phyloP scores from a whole-genome alignment of 1,140 invertebrate genomes.

The Argopecten irradians region DNA sequence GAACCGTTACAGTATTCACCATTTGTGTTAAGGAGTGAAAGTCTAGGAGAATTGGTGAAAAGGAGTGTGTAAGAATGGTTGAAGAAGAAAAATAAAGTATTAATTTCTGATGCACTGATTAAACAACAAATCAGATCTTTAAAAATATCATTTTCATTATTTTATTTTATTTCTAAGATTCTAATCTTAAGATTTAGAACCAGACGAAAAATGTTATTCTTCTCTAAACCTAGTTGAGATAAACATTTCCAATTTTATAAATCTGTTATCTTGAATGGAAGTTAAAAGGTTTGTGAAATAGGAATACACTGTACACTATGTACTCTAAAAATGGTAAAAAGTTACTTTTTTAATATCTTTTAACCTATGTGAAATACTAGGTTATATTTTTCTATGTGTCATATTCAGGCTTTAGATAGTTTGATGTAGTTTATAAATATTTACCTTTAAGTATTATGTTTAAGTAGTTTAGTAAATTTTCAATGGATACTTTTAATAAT shows the following conservation, averaged over 20 bases:
- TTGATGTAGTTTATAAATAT: too few relatives aligned
- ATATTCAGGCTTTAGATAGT: too few relatives aligned
- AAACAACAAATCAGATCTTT: background rate
- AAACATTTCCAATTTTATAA: background rate
- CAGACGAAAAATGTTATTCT: background rate
- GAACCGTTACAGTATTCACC: background rate
- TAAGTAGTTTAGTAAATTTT: background rate
- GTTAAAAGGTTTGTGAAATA: too few relatives aligned
- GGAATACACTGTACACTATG: too few relatives aligned
- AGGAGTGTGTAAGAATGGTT: background rate
- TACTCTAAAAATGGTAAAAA: too few relatives aligned
- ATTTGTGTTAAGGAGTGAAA: background rate
- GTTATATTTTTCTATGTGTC: too few relatives aligned
- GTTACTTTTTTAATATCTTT: too few relatives aligned
- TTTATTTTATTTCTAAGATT: background rate
- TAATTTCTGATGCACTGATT: background rate
- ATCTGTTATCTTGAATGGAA: too few relatives aligned
- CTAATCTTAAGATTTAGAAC: background rate
- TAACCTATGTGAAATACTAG: too few relatives aligned
- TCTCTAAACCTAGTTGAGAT: background rate
- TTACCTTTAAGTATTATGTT: background rate
- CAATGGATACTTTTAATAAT: background rate
- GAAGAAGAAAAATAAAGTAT: background rate
- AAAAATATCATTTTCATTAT: background rate
- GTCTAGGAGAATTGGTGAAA: background rate